Conservation (phyloP, 1,140 invertebrate species). For the Contarinia nasturtii region DNA sequence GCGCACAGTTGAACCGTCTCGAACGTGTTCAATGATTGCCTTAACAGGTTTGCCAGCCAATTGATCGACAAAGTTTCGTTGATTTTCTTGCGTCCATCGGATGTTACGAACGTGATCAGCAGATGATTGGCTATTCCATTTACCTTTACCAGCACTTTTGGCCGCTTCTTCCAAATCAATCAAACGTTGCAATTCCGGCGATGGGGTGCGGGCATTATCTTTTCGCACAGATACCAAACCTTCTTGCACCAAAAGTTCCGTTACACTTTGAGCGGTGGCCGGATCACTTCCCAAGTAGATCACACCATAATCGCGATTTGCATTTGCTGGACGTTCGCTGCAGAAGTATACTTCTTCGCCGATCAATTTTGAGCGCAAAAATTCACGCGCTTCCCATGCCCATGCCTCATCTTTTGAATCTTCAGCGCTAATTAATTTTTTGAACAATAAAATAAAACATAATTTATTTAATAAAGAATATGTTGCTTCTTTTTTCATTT, state of each 20-base stretch:
- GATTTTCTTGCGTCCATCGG: constrained; percentile 73
- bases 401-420: constrained; percentile 79
- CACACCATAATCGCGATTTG: constrained; percentile 69
- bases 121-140: constrained; percentile 40
- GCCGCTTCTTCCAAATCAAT: constrained; percentile 81
- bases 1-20: constrained; percentile 88
- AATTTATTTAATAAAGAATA: neutral
- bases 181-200: constrained; percentile 43
- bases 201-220: constrained; percentile 44
- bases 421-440: constrained; percentile 24
- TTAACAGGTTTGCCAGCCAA: constrained; percentile 56
- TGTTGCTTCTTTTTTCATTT: neutral
- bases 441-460: neutral
- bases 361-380: constrained; percentile 76
- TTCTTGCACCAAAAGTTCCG: constrained; percentile 68
- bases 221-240: constrained; percentile 71
- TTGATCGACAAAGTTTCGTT: constrained; percentile 62
- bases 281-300: constrained; percentile 71
- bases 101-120: constrained; percentile 63
- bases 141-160: constrained; percentile 69
- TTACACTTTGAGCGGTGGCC: constrained; percentile 62
- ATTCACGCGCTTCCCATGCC: constrained; percentile 93
- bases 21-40: constrained; percentile 86
- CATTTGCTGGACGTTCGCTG: constrained; percentile 47
- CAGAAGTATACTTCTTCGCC: constrained; percentile 74